Conservation (phyloP, 2,113 vertebrate species). For the Himantopus leucocephalus region DNA sequence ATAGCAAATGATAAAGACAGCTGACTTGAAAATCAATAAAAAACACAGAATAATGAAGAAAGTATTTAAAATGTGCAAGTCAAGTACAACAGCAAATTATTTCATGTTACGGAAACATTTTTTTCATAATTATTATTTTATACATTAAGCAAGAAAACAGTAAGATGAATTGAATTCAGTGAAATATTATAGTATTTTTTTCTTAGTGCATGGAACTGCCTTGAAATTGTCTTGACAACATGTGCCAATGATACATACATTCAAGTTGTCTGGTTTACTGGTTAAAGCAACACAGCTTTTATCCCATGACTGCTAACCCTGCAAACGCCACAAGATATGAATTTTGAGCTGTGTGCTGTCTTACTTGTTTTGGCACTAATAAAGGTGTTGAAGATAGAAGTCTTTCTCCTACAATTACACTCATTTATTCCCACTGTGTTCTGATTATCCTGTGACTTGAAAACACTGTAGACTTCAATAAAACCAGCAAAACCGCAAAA, state of each 20-base stretch:
- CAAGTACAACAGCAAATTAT: neutral
- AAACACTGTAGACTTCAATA: neutral
- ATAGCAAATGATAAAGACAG: neutral
- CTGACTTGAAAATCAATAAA: neutral
- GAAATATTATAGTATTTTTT: neutral
- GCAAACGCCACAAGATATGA: neutral
- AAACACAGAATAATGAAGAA: neutral
- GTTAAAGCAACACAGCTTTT: neutral
- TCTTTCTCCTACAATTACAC: neutral
- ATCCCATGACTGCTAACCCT: neutral
- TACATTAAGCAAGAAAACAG: neutral
- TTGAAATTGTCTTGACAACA: neutral
- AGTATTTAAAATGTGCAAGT: neutral
- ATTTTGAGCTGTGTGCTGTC: neutral
- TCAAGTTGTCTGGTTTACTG: neutral
- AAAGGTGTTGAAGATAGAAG: neutral
- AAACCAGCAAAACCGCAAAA: neutral
- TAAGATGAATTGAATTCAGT: neutral
- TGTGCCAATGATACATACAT: neutral
- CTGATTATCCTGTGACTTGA: neutral
- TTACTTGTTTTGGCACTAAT: neutral
- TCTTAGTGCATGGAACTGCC: neutral
- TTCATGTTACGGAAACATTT: neutral
- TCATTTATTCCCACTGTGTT: neutral
- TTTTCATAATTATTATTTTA: neutral